Evolutionary conservation across 2,113 vertebrate species (phyloP), one percentile per base, ranked within the genome.

Genomic region (Spea bombifrons): DNA sequence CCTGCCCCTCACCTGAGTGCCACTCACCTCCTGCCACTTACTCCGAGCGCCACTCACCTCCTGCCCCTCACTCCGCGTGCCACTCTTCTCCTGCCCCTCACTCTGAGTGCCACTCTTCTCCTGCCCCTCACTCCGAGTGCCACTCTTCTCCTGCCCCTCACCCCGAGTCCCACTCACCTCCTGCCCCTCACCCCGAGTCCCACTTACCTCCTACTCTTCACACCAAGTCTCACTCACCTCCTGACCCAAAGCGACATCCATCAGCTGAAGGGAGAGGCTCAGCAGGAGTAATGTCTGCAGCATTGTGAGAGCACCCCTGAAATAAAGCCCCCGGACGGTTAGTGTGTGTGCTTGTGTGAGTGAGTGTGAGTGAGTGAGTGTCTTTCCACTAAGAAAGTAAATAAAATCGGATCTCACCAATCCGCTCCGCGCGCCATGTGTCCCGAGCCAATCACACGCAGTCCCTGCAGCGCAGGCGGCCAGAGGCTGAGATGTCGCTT

Each of bases 251-350:
- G 46, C 50, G 57, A 15, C 15, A 8, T 46, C 5, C 57, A 78
- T 67, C 4, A 78, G 57, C 3, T 78, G 76, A 16, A 78, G 76
- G 10, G 12, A 64, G 17, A 78, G 1, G 10, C 16, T 9, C 8
- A 78, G 10, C n/a, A 78, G 47, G 6, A 78, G 53, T 9, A 78
- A 6, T 2, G 10, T 10, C 30, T 46, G 63, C 75, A 78, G 10
- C 55, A 70, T 70, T 5, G 7, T 71, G 67, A 30, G 10, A 3
- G 12, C 47, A 7, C 8, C 5, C 47, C n/a, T 17, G 47, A 50
- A 69, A 49, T 5, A 50, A 12, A 68, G 44, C 45, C 66, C 66
- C 30, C 30, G 2, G 30, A 30, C 61, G 17, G 3, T 64, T 3
- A 15, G 9, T 57, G 55, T 5, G 9, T 57, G 55, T 57, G 15